Evolutionary conservation across 2,888 invertebrate species (phyloP).

Genomic region (Heliconius ethilla): DNA sequence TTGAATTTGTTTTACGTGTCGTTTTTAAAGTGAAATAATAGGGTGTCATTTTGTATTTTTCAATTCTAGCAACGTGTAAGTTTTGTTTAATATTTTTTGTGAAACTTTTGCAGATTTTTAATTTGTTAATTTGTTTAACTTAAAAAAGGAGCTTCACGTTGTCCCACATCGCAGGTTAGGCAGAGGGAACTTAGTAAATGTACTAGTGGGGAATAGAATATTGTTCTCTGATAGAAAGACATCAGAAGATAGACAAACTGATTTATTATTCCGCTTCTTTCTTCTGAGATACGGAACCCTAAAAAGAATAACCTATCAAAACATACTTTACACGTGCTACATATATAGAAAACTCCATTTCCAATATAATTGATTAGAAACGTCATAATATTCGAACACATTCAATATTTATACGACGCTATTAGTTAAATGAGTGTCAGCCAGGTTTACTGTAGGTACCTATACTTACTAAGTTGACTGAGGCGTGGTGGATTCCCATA

Average conservation of each 20-base stretch:
- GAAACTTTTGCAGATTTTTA: too few relatives aligned
- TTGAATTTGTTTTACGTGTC: background rate
- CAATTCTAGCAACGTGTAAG: background rate
- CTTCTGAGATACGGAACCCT: too few relatives aligned
- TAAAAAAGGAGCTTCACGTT: too few relatives aligned
- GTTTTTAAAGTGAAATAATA: background rate
- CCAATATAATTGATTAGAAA: slow-evolving; percentile 20
- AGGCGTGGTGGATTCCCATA: slow-evolving; percentile 49
- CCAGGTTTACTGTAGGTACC: background rate
- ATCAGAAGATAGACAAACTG: too few relatives aligned
- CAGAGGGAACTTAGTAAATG: too few relatives aligned
- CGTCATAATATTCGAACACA: background rate
- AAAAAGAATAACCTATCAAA: too few relatives aligned
- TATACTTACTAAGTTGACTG: slow-evolving; percentile 43
- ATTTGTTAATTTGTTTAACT: too few relatives aligned
- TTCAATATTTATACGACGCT: slow-evolving; percentile 5
- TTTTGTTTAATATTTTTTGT: too few relatives aligned
- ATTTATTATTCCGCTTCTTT: too few relatives aligned
- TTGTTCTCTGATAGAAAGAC: too few relatives aligned
- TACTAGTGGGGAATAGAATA: too few relatives aligned
- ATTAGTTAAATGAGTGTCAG: slow-evolving; percentile 8
- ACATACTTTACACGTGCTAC: background rate
- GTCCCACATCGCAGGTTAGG: too few relatives aligned
- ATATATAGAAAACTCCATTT: background rate
- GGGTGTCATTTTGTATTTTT: background rate